These are phyloP conservation scores for Aelia acuminata DNA, from an alignment of 2,888 invertebrate species.

Conservation along the genomic window DNA sequence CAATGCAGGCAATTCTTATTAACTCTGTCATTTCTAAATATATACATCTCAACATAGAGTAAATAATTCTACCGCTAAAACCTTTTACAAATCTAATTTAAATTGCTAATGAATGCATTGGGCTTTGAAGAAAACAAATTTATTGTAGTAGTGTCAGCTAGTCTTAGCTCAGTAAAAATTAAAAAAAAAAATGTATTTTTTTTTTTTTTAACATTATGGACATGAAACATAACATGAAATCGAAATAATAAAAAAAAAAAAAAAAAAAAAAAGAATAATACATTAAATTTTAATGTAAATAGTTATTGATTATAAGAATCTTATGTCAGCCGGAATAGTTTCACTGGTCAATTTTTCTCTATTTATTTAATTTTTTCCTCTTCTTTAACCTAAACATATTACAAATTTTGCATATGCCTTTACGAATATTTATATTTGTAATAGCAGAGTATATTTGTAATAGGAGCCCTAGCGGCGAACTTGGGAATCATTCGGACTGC, in stretches of 20 bases:
- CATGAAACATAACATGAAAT: too few species aligned
- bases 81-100: neutral
- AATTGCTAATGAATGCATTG: neutral
- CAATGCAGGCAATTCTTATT: neutral
- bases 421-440: too few species aligned
- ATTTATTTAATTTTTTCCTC: too few species aligned
- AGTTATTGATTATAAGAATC: neutral
- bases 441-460: too few species aligned
- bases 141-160: neutral
- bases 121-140: neutral
- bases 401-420: too few species aligned
- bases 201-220: too few species aligned
- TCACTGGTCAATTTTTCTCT: too few species aligned
- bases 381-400: too few species aligned
- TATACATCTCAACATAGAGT: neutral
- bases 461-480: too few species aligned
- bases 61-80: neutral
- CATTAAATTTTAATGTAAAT: neutral
- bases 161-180: neutral
- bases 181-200: neutral
- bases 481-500: too few species aligned
- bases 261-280: neutral
- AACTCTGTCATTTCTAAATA: slow-evolving; percentile 11
- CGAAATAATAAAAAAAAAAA: too few species aligned
- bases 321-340: too few species aligned